Base-by-base conservation (phyloP, 2,888 invertebrate genomes). In the Anthophora plumipes region DNA sequence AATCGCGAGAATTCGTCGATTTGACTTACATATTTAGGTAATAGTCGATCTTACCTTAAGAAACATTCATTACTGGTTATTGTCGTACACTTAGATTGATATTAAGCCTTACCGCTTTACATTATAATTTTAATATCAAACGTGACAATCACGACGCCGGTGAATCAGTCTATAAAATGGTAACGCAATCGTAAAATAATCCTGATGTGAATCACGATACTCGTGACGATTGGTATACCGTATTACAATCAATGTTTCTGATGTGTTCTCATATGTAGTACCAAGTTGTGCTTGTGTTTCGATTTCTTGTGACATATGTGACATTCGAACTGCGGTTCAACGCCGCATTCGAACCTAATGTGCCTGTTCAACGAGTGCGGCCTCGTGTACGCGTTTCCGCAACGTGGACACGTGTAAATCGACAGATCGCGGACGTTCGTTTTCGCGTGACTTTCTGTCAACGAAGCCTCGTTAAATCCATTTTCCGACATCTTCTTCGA, bases 321-420 rank as follows among this genome's bases (percentile, higher is more conserved):
- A 84, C 96, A 96, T 83, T 95, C 95, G 90, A 95, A 95, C 88
- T 95, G 95, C 0, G 95, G 95, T 85, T 95, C 95, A 70, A 94
- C 93, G 0, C 95, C 95, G 86, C 95, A 95, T 88, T 95, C 95
- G 90, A 95, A 95, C 76, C 94, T 94, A 73, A 95, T 94, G 89
- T 95, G 95, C 66, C 95, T 93, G 86, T 94, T 95, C 17, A 95
- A 89, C 39, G 94, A 94, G 85, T 95, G 95, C 20, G 94, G 94
- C 46, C 95, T 93, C 12, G 95, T 94, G 89, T 95, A 95, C 39
- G 94, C 94, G 84, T 95, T 95, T 43, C 95, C 95, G 89, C 95
- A 95, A 50, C 94, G 94, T 37, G 94, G 93, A 89, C 95, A 95
- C 68, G 93, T 93, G 85, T 91, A 91, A 8, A 81, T 85, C 6